phyloP scores from a whole-genome alignment of 2,888 invertebrate genomes.

The Himalopsyche tibetana region DNA sequence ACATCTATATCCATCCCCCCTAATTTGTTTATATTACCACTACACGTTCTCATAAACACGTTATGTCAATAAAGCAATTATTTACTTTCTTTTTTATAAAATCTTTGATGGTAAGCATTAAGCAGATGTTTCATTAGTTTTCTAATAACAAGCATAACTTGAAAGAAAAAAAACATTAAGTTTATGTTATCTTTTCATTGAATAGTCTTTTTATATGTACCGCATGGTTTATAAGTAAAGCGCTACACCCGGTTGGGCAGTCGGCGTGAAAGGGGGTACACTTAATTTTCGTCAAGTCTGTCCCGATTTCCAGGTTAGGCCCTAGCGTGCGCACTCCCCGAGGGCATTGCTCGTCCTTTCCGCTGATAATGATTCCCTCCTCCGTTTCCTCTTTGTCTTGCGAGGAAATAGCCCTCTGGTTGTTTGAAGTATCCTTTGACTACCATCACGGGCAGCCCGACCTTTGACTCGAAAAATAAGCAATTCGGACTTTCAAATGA shows the following conservation, averaged over 20 bases:
- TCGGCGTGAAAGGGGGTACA: conserved; percentile 32
- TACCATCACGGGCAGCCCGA: conserved; percentile 5
- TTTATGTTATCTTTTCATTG: neutral
- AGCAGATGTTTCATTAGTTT: too few species aligned
- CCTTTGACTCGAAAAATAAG: conserved; percentile 42
- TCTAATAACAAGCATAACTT: too few species aligned
- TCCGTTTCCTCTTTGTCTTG: conserved; percentile 38
- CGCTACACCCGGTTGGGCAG: neutral
- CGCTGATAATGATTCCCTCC: conserved; percentile 42
- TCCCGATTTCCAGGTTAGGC: conserved; percentile 35
- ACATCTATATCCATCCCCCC: too few species aligned
- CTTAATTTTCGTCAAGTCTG: conserved; percentile 43
- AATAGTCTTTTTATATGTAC: neutral
- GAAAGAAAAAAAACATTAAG: neutral
- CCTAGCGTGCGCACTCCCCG: neutral
- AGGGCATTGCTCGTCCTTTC: conserved; percentile 39
- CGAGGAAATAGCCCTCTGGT: conserved; percentile 43
- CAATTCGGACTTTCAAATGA: conserved; percentile 42
- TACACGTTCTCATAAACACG: too few species aligned
- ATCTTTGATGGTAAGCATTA: too few species aligned
- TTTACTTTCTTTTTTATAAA: too few species aligned
- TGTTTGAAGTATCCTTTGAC: conserved; percentile 43
- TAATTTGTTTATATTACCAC: too few species aligned
- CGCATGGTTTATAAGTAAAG: neutral
- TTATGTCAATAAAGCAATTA: too few species aligned